Conservation (phyloP, 2,797 vertebrate genomes). For the Tragelaphus eurycerus region DNA sequence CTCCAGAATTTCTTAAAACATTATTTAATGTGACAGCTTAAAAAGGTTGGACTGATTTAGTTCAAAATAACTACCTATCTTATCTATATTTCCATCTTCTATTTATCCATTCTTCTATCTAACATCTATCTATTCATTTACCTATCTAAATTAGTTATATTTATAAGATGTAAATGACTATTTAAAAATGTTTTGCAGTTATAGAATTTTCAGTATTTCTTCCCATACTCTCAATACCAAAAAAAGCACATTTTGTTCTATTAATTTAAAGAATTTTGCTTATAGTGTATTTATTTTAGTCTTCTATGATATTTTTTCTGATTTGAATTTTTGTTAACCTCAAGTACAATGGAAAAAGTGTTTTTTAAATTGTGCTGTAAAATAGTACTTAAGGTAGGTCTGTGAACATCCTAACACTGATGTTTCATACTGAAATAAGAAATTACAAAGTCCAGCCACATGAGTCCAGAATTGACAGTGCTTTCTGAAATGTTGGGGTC, state of each 20-base stretch:
- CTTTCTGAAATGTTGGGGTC: background rate
- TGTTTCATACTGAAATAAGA: background rate
- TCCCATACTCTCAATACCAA: background rate
- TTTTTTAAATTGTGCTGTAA: background rate
- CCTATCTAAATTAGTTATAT: background rate
- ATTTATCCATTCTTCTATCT: background rate
- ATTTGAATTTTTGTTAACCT: background rate
- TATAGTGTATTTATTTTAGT: background rate
- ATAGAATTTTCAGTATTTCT: background rate
- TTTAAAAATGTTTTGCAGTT: background rate
- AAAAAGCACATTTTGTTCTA: background rate
- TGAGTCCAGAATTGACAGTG: background rate
- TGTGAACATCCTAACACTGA: background rate
- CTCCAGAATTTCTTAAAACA: background rate
- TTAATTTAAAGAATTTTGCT: background rate
- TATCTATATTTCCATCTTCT: background rate
- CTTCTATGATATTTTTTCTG: background rate
- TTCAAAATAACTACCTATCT: background rate
- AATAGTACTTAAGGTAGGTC: background rate
- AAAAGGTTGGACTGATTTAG: conserved; percentile 16
- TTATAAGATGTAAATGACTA: background rate
- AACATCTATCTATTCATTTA: background rate
- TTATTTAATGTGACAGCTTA: background rate
- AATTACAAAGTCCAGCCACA: background rate
- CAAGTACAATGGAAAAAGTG: background rate